phyloP scores from a whole-genome alignment of 2,888 invertebrate genomes.

The Apodemia duryi region DNA sequence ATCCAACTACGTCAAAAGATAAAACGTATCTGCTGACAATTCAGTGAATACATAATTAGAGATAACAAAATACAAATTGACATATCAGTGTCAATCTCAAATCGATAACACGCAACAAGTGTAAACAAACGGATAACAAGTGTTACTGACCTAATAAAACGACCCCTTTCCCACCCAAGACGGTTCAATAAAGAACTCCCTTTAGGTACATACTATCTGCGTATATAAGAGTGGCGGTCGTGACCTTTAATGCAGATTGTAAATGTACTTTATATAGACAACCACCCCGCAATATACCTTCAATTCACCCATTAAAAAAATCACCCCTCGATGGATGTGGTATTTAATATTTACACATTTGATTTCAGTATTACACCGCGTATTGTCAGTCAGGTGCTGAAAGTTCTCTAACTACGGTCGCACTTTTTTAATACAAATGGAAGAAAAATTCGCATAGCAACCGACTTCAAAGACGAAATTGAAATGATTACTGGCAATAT shows the following conservation, averaged over 20 bases:
- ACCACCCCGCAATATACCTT: slow-evolving; percentile 48
- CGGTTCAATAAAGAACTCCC: slow-evolving; percentile 76
- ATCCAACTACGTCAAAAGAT: neutral
- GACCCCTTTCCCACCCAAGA: slow-evolving; percentile 72
- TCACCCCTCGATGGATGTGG: slow-evolving; percentile 36
- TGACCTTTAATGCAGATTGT: slow-evolving; percentile 67
- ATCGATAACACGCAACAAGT: slow-evolving; percentile 41
- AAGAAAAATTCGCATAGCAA: too few species aligned
- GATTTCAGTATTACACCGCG: neutral
- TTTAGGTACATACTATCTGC: slow-evolving; percentile 63
- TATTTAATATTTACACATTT: slow-evolving; percentile 20
- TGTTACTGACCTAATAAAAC: slow-evolving; percentile 77
- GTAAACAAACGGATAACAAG: slow-evolving; percentile 66
- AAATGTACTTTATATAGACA: slow-evolving; percentile 54
- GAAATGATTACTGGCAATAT: too few species aligned
- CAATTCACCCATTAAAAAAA: slow-evolving; percentile 50
- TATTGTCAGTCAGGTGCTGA: neutral
- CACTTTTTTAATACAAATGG: too few species aligned
- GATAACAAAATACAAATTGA: slow-evolving; percentile 17
- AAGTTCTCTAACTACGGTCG: too few species aligned
- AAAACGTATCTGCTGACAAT: neutral
- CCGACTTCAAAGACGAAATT: too few species aligned
- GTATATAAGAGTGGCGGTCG: slow-evolving; percentile 71
- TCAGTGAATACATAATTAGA: slow-evolving; percentile 5
- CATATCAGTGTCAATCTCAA: slow-evolving; percentile 24